Evolutionary conservation across 35 echinoderm and acorn worm genomes (phyloP), one percentile per base, ranked within the genome.

Genomic region (Acanthaster planci): DNA sequence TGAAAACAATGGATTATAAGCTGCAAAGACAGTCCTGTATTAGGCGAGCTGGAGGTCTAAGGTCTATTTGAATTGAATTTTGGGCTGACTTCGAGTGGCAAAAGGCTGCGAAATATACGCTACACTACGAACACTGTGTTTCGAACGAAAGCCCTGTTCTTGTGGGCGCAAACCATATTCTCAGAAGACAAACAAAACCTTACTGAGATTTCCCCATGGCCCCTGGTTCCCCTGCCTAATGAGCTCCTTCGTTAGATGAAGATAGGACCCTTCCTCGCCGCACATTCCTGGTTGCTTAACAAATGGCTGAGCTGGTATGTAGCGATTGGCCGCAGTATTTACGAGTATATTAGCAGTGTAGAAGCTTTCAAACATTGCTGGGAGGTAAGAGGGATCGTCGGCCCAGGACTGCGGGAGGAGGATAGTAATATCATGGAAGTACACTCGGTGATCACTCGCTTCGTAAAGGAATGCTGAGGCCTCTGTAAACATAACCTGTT

Each of bases 371-470:
- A 50, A 77, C 0, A 64, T 44, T 22, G 85, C 85, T 50, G 50
- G 32, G 38, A 59, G 37, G 36, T 78, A 88, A 40, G 79, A 34
- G 26, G 56, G 47, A 40, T 44, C 59, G 16, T 59, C 16, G 21
- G 60, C 44, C 90, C 90, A 92, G 31, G 29, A 51, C 8, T 38
- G 21, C 1, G 90, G 90, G 5, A 92, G n/a, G 17, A 92, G 90
- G 36, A 92, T 88, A 30, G 90, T 76, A 8, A 92, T 68, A 16
- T 92, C 90, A 18, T 55, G 17, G 64, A 92, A 88, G 80, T 88
- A 92, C 0, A 80, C 85, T 84, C 67, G 37, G 22, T 78, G 59
- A 3, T 88, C 83, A 16, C 85, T 88, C 77, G 90, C 90, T 17
- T 77, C 38, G 52, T 77, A 92, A 0, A 92, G 67, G 47, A 92